phyloP scores from a whole-genome alignment of 2,113 vertebrate genomes.

The Coryphaenoides rupestris region DNA sequence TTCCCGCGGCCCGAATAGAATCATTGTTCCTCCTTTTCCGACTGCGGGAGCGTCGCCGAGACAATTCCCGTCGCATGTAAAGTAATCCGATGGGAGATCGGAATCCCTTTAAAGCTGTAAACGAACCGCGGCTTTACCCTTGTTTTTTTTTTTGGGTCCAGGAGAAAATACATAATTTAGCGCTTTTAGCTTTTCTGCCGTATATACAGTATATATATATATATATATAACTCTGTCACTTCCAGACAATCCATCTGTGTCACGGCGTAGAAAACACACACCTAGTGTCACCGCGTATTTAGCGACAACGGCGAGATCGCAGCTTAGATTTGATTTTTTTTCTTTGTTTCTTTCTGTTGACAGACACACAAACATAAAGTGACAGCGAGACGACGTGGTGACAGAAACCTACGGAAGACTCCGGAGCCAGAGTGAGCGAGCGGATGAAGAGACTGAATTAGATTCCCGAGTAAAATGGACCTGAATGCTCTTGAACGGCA shows the following conservation, averaged over 20 bases:
- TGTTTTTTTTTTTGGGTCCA: slow-evolving; percentile 44
- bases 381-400: slow-evolving; percentile 53
- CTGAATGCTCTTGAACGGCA: slow-evolving; percentile 60
- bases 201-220: too few relatives aligned
- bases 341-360: slow-evolving; percentile 31
- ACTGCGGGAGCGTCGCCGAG: slow-evolving; percentile 44
- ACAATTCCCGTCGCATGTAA: slow-evolving; percentile 56
- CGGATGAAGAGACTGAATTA: slow-evolving; percentile 59
- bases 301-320: slow-evolving; percentile 22
- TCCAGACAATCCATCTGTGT: slow-evolving; percentile 57
- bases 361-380: slow-evolving; percentile 56
- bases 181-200: slow-evolving; percentile 33
- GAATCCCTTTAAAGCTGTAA: slow-evolving; percentile 60
- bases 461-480: slow-evolving; percentile 70
- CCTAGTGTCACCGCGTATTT: slow-evolving; percentile 22
- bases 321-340: slow-evolving; percentile 29
- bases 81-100: slow-evolving; percentile 53
- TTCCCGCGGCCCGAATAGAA: slow-evolving; percentile 46
- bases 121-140: slow-evolving; percentile 54
- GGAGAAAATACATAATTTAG: slow-evolving; percentile 72
- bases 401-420: slow-evolving; percentile 48
- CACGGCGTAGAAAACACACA: slow-evolving; percentile 38
- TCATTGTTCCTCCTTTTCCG: slow-evolving; percentile 55
- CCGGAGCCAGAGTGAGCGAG: slow-evolving; percentile 48
- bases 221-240: slow-evolving; percentile 51